phyloP scores from a whole-genome alignment of 53 echinoderm and acorn worm genomes.

The Holothuria leucospilota region DNA sequence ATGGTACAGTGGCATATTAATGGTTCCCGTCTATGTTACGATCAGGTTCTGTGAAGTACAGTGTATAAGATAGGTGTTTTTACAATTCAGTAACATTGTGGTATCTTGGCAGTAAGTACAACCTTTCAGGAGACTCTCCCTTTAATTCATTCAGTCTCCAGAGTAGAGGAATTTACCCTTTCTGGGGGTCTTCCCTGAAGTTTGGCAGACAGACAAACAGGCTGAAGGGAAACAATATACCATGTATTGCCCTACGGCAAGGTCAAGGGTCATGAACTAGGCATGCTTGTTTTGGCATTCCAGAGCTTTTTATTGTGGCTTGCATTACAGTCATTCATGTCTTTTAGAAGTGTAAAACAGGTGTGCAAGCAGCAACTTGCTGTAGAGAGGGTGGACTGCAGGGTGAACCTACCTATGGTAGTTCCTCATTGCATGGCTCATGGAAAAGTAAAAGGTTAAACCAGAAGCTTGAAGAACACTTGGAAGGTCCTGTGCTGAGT shows the following conservation, averaged over 20 bases:
- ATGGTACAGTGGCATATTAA: too few species aligned
- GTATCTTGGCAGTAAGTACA: too few species aligned
- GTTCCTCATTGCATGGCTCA: too few species aligned
- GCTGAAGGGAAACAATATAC: conserved; percentile 36
- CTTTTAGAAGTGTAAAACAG: conserved; percentile 10
- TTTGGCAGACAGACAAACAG: conserved; percentile 41
- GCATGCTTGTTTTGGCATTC: conserved; percentile 46
- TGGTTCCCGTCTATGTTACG: too few species aligned
- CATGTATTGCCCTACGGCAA: conserved; percentile 32
- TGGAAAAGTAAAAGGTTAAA: too few species aligned
- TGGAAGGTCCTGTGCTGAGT: too few species aligned
- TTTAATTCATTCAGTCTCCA: conserved; percentile 31
- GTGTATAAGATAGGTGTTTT: too few species aligned
- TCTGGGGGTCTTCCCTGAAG: conserved; percentile 44
- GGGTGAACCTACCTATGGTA: too few species aligned
- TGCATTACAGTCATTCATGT: conserved; percentile 22
- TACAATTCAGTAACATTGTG: too few species aligned
- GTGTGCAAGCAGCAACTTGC: neutral
- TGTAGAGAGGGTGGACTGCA: too few species aligned
- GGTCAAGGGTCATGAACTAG: conserved; percentile 48
- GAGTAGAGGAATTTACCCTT: conserved; percentile 28
- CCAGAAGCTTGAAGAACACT: too few species aligned
- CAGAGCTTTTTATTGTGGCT: conserved; percentile 31
- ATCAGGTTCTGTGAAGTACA: too few species aligned
- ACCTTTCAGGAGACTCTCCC: neutral